Evolutionary conservation across 2,113 vertebrate genomes (phyloP).

Genomic region (Larimichthys polyactis): DNA sequence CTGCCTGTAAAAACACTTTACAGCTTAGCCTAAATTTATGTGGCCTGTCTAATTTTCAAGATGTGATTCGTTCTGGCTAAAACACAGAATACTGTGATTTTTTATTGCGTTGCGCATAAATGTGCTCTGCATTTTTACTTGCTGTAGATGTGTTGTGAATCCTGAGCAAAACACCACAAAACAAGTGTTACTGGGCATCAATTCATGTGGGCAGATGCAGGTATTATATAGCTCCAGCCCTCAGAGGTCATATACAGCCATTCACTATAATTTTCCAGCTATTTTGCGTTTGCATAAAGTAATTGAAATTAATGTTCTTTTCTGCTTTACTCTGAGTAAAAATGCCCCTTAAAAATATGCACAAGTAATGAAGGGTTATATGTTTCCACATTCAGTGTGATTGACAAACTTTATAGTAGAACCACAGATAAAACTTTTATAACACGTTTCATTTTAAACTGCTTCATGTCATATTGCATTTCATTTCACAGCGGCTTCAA

Average conservation of each 20-base stretch:
- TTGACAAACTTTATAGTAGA: conserved; percentile 2
- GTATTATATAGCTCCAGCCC: neutral
- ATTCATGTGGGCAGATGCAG: neutral
- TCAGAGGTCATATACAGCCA: conserved; percentile 28
- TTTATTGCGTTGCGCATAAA: neutral
- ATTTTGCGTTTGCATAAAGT: conserved; percentile 14
- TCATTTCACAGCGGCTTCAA: conserved; percentile 23
- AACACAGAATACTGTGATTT: neutral
- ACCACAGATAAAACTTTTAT: neutral
- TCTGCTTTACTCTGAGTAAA: neutral
- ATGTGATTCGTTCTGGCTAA: conserved; percentile 1
- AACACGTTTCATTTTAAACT: neutral
- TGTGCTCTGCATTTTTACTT: conserved; percentile 1
- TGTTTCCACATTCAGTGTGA: neutral
- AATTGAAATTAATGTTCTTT: neutral
- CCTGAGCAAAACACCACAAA: neutral
- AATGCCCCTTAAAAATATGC: neutral
- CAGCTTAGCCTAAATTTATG: conserved; percentile 34
- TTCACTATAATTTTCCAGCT: conserved; percentile 20
- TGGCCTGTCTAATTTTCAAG: conserved; percentile 37
- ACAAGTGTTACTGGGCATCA: neutral
- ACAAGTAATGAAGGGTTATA: neutral
- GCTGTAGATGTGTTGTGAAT: neutral
- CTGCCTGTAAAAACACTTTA: conserved; percentile 25
- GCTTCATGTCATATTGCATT: conserved; percentile 21